phyloP scores from a whole-genome alignment of 2,797 vertebrate species.

The Sternotherus odoratus region DNA sequence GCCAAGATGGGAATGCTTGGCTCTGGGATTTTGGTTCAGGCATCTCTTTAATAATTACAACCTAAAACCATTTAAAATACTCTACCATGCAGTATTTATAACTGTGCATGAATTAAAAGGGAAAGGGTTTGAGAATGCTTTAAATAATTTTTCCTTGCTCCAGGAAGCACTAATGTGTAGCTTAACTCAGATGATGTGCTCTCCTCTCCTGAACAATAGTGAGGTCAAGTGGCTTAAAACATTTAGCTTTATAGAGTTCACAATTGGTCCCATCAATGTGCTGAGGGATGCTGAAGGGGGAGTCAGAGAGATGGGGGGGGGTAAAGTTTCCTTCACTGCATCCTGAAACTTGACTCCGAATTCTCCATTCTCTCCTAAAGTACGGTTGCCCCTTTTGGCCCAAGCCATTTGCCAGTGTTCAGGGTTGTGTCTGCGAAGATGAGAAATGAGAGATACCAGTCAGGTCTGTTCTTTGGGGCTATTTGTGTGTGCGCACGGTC shows the following conservation, averaged over 20 bases:
- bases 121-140: background rate
- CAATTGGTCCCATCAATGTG: background rate
- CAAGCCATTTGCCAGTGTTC: background rate
- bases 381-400: background rate
- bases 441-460: too few species aligned
- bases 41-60: background rate
- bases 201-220: background rate
- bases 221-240: background rate
- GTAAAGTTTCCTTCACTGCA: background rate
- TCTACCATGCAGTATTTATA: background rate
- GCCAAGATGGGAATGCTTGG: background rate
- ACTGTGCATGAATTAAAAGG: background rate
- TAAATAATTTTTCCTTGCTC: slow-evolving; percentile 50
- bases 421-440: background rate
- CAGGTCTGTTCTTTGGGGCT: background rate
- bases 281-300: background rate
- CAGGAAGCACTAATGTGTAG: background rate
- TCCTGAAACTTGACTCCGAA: background rate
- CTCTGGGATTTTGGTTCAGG: background rate
- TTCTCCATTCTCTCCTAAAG: background rate
- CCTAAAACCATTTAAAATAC: background rate
- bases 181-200: background rate
- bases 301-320: background rate
- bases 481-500: background rate
- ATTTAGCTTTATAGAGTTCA: background rate